Evolutionary conservation across 1,140 invertebrate species (phyloP).

Genomic region (Drosophila gunungcola): DNA sequence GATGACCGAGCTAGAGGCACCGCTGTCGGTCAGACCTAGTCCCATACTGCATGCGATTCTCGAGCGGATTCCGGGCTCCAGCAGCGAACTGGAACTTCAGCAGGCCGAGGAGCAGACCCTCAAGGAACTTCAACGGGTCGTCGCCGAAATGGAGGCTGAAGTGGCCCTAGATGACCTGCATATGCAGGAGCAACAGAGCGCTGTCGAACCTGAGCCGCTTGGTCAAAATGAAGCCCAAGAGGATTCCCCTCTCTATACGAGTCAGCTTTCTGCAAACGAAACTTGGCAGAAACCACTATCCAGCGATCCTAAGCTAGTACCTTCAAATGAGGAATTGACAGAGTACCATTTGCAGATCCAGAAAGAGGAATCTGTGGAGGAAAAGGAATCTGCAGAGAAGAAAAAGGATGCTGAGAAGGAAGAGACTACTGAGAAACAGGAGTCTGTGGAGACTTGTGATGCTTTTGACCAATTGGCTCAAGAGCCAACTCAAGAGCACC

Average conservation of each 20-base stretch:
- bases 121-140: constrained; percentile 57
- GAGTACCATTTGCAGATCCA: not conserved
- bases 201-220: not conserved
- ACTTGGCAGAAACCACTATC: not conserved
- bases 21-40: not conserved
- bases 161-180: constrained; percentile 34
- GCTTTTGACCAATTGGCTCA: not conserved
- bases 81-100: constrained; percentile 19
- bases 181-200: not conserved
- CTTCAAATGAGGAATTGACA: not conserved
- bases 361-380: not conserved
- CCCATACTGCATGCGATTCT: constrained; percentile 9
- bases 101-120: constrained; percentile 51
- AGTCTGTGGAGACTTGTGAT: not conserved
- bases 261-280: too few relatives aligned
- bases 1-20: not conserved
- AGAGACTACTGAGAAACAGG: not conserved
- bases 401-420: not conserved
- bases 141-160: constrained; percentile 71
- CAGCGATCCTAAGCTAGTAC: not conserved
- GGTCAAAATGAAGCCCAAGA: not conserved
- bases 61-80: constrained; percentile 7
- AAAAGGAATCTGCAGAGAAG: not conserved
- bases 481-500: not conserved
- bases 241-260: too few relatives aligned